Evolutionary conservation across 1,140 invertebrate genomes (phyloP).

Genomic region (Eriocheir sinensis): DNA sequence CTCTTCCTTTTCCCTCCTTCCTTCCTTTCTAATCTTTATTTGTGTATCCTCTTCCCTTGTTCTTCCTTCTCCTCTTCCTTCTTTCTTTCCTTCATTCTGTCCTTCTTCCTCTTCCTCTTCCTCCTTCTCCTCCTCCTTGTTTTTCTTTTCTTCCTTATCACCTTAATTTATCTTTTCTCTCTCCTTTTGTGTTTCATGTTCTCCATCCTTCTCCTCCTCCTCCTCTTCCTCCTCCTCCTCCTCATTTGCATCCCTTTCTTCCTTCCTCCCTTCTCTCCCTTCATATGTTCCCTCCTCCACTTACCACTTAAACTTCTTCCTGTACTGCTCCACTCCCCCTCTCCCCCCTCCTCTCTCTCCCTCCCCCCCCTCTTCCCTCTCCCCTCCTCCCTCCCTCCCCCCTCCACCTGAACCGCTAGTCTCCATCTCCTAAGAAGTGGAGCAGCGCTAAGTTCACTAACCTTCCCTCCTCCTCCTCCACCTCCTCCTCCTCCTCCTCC

Average conservation of each 20-base stretch:
- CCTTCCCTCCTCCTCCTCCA: not conserved
- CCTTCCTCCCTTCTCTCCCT: not conserved
- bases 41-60: no score
- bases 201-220: not conserved
- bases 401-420: not conserved
- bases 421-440: conserved; percentile 12
- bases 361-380: not conserved
- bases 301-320: no score
- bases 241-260: not conserved
- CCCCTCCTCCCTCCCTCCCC: not conserved
- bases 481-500: not conserved
- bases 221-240: not conserved
- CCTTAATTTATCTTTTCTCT: not conserved
- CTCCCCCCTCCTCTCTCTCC: not conserved
- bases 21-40: no score
- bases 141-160: not conserved
- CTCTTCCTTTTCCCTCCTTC: not conserved
- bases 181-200: not conserved
- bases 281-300: not conserved
- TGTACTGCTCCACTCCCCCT: no score
- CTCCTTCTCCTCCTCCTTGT: not conserved
- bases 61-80: no score
- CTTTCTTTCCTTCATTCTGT: no score
- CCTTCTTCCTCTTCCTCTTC: not conserved
- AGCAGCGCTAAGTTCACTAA: conserved; percentile 47